Evolutionary conservation across 2,888 invertebrate genomes (phyloP).

Genomic region (Dolomedes plantarius): DNA sequence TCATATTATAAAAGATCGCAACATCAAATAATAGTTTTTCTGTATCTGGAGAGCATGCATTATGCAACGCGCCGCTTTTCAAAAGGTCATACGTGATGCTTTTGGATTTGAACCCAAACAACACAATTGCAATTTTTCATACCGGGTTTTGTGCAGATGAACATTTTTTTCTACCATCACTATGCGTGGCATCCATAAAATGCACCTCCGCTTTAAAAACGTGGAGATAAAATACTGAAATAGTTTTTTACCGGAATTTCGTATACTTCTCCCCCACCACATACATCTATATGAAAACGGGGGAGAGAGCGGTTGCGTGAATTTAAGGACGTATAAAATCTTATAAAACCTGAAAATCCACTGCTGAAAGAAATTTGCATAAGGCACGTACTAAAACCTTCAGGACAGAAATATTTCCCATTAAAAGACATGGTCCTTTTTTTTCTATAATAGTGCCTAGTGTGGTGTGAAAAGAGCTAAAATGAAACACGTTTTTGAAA

Average conservation of each 20-base stretch:
- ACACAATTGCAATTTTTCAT: constrained; percentile 45
- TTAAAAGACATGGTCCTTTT: no score
- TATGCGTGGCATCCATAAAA: constrained; percentile 31
- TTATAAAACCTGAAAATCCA: no score
- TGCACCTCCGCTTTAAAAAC: constrained; percentile 26
- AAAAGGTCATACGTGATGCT: constrained; percentile 49
- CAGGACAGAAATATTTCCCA: no score
- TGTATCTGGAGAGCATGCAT: constrained; percentile 26
- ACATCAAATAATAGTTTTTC: constrained; percentile 21
- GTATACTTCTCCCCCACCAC: not conserved
- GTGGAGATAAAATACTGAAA: constrained; percentile 48
- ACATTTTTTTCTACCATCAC: not conserved
- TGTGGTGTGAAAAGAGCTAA: no score
- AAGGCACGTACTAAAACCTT: no score
- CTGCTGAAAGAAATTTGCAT: no score
- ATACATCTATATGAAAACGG: not conserved
- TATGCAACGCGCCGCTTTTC: constrained; percentile 42
- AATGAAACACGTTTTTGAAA: no score
- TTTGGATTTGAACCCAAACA: constrained; percentile 46
- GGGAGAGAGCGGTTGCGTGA: not conserved
- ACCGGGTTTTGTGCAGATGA: not conserved
- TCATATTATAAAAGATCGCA: constrained; percentile 10
- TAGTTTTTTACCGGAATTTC: constrained; percentile 21
- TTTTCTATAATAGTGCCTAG: no score
- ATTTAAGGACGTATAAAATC: not conserved